Evolutionary conservation across 1,140 invertebrate species (phyloP).

Genomic region (silkworm (Bombyx mori)): DNA sequence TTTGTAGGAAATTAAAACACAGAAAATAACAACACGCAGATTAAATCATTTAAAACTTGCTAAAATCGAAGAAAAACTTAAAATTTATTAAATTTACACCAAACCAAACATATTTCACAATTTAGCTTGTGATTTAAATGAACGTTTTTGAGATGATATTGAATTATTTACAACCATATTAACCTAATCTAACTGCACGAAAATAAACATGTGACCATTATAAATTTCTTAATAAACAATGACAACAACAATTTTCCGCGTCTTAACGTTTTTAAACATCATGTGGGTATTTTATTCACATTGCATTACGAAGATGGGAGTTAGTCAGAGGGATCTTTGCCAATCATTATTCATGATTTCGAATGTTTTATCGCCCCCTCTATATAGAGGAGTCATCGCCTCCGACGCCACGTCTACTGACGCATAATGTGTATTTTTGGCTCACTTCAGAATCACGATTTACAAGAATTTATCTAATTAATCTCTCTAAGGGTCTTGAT

Average conservation of each 20-base stretch:
- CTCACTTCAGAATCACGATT: constrained; percentile 11
- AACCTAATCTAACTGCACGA: too few relatives aligned
- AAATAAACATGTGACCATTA: too few relatives aligned
- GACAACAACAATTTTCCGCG: constrained; percentile 10
- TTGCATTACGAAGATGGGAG: constrained; percentile 18
- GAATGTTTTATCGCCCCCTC: constrained; percentile 37
- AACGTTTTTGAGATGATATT: background rate
- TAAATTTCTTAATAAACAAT: constrained; percentile 12
- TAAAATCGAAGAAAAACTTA: too few relatives aligned
- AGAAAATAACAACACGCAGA: too few relatives aligned
- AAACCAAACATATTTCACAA: too few relatives aligned
- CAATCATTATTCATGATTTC: constrained; percentile 49
- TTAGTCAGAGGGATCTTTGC: constrained; percentile 46
- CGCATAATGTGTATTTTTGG: constrained; percentile 51
- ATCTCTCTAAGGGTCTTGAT: constrained; percentile 16
- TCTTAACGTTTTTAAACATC: constrained; percentile 17
- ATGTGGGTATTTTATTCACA: constrained; percentile 19
- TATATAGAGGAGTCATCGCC: constrained; percentile 38
- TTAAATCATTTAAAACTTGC: too few relatives aligned
- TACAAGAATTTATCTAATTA: constrained; percentile 17
- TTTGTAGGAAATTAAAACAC: too few relatives aligned
- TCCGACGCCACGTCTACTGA: constrained; percentile 42
- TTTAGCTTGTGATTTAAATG: too few relatives aligned
- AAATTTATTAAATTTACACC: too few relatives aligned
- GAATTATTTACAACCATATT: background rate